These are phyloP conservation scores for Maniola jurtina DNA, from an alignment of 1,140 invertebrate genomes.

Conservation along the genomic window DNA sequence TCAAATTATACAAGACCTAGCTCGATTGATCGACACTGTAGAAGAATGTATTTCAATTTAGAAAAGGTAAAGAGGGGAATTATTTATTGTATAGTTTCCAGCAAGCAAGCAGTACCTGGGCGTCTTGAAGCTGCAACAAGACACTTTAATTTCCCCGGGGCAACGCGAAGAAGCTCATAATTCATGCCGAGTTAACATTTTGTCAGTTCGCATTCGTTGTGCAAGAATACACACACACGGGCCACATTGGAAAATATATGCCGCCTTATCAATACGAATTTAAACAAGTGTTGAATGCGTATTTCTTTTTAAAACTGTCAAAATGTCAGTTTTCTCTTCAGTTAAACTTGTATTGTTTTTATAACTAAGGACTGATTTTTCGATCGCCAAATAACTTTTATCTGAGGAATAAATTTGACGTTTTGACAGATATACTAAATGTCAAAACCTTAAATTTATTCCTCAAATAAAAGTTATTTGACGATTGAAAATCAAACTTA, in stretches of 20 bases:
- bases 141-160: conserved; percentile 75
- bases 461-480: too few species aligned
- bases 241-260: not conserved
- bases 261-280: not conserved
- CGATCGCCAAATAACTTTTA: too few species aligned
- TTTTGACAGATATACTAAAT: too few species aligned
- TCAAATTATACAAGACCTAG: conserved; percentile 10
- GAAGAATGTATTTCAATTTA: conserved; percentile 50
- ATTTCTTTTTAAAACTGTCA: too few species aligned
- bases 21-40: conserved; percentile 36
- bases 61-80: conserved; percentile 53
- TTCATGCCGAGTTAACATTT: conserved; percentile 74
- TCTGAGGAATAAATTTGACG: too few species aligned
- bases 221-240: conserved; percentile 9
- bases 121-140: conserved; percentile 72
- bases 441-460: too few species aligned
- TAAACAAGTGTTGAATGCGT: too few species aligned
- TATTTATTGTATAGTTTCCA: conserved; percentile 56
- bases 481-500: too few species aligned
- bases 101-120: conserved; percentile 51
- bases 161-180: conserved; percentile 62
- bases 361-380: too few species aligned
- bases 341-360: too few species aligned
- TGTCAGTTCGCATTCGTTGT: conserved; percentile 71
- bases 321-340: too few species aligned